These are phyloP conservation scores for Horisme vitalbata DNA, from an alignment of 2,888 invertebrate species.

Conservation along the genomic window DNA sequence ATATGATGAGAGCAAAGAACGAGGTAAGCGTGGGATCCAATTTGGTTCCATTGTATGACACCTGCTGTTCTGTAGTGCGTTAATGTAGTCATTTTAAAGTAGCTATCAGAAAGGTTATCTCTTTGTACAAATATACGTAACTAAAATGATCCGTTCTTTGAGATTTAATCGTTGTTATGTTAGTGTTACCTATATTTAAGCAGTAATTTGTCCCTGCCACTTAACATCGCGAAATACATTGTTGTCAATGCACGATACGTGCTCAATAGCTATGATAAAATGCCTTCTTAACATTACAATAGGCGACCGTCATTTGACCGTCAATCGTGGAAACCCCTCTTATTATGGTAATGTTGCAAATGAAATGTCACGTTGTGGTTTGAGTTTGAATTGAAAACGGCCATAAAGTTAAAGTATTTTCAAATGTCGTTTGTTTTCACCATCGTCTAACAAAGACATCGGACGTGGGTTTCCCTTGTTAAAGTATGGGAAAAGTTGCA, in stretches of 20 bases:
- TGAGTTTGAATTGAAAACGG: conserved; percentile 1
- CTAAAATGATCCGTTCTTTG: conserved; percentile 23
- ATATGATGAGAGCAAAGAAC: conserved; percentile 44
- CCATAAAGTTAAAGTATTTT: neutral
- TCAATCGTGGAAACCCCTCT: conserved; percentile 48
- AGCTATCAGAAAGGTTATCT: conserved; percentile 55
- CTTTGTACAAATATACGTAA: conserved; percentile 30
- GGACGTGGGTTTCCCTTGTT: conserved; percentile 18
- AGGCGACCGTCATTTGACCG: conserved; percentile 51
- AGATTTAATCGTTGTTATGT: conserved; percentile 23
- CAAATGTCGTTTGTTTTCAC: conserved; percentile 3
- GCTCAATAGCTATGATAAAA: conserved; percentile 60
- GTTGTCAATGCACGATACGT: conserved; percentile 36
- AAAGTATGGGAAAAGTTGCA: conserved; percentile 51
- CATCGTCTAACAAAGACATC: conserved; percentile 15
- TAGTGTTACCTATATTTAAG: conserved; percentile 28
- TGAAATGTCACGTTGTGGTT: conserved; percentile 31
- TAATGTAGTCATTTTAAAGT: conserved; percentile 33
- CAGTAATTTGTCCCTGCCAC: conserved; percentile 43
- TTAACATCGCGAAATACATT: conserved; percentile 41
- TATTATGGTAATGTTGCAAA: conserved; percentile 60
- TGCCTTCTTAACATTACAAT: conserved; percentile 67
- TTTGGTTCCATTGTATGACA: conserved; percentile 48
- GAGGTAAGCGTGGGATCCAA: conserved; percentile 53
- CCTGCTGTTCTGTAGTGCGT: conserved; percentile 40